A percentile compares a stretch with the other conserved stretches of the same genome.
Conservation (phyloP, 2,113 vertebrate genomes). For the Sterna hirundo region DNA sequence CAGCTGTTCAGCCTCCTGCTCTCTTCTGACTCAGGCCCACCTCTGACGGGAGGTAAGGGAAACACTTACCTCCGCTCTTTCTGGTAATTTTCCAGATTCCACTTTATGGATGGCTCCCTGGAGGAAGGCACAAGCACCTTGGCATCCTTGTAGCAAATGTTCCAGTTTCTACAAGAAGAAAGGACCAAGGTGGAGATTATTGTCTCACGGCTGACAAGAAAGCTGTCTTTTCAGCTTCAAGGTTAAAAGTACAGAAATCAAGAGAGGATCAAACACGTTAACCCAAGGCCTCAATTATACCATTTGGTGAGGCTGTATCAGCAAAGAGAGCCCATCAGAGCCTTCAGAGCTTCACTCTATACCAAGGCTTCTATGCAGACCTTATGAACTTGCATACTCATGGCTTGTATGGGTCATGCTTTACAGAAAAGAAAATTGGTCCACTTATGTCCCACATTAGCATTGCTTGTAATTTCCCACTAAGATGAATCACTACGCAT, state of each 20-base stretch:
- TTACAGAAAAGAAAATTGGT: not conserved
- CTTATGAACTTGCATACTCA: not conserved
- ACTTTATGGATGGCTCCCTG: constrained; percentile 78
- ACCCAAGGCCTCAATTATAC: not conserved
- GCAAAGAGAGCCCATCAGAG: not conserved
- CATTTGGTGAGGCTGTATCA: not conserved
- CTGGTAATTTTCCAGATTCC: constrained; percentile 71
- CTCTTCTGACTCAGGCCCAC: not conserved
- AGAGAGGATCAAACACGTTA: not conserved
- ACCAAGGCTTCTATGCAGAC: not conserved
- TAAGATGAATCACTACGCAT: not conserved
- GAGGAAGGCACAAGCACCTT: constrained; percentile 79
- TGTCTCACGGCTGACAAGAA: not conserved
- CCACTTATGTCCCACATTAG: not conserved
- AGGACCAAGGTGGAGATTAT: not conserved
- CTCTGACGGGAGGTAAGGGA: accelerated
- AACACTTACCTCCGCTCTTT: constrained; percentile 75
- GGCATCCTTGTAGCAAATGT: constrained; percentile 80
- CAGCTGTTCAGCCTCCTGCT: not conserved
- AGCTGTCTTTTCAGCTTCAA: not conserved
- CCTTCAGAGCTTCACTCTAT: not conserved
- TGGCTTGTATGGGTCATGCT: not conserved
- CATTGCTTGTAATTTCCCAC: not conserved
- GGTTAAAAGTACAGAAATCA: not conserved
- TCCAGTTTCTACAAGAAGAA: constrained; percentile 81